Evolutionary conservation across 2,888 invertebrate species (phyloP), one percentile per base, ranked within the genome.

Genomic region (Ectemnius lituratus): DNA sequence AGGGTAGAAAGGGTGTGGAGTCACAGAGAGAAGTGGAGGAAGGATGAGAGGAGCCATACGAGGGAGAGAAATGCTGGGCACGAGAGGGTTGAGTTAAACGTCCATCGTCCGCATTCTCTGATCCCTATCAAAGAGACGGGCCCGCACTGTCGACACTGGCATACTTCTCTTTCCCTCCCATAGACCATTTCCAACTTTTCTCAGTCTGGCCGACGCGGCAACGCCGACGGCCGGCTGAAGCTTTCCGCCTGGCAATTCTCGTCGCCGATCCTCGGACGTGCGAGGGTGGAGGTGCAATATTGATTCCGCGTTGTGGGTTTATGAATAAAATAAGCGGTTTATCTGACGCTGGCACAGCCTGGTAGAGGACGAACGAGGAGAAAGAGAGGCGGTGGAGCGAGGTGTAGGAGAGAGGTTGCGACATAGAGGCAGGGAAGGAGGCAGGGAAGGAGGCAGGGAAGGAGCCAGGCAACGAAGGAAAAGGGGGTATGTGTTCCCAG

Each of bases 291-390:
- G 79, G 79, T 81, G 79, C 79, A 76, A 84, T 87, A 88, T 88
- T 84, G 87, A 88, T 88, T 86, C 72, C 77, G 67, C 79, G 73
- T 78, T 73, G 79, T 77, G 83, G 85, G 81, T 82, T 86, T 87
- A 88, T 88, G 87, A 88, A 88, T 88, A 87, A 88, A 87, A 87
- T 85, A 87, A 84, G 80, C 82, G 81, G 84, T 86, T 86, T 85
- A 85, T 85, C 83, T 70, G 81, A 80, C 79, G 74, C 69, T 62
- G 76, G 75, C 65, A 23, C 58, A 69, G 81, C 66, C 27, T 59
- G 76, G 37, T 66, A 73, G 68, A 73, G 69, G 72, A 65, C 61
- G 77, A 46, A 68, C 46, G 63, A 75, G n/a, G 5, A 16, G 52
- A 52, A 52, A 14, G 52, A 52, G 52, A 52, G 52, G 14, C 52